phyloP scores from a whole-genome alignment of 2,113 vertebrate species.

The Uria aalge region DNA sequence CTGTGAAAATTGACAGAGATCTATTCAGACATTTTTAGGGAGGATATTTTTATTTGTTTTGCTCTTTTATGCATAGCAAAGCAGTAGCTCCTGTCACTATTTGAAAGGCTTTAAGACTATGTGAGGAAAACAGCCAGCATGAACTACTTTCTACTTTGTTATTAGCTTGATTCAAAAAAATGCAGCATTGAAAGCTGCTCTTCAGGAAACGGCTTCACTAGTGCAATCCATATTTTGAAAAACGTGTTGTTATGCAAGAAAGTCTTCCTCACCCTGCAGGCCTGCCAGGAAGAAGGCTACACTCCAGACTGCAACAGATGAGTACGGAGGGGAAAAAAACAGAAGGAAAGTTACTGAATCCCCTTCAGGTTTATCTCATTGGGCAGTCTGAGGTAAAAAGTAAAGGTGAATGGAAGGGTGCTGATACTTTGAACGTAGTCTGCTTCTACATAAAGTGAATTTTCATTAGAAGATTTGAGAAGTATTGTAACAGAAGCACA shows the following conservation, averaged over 20 bases:
- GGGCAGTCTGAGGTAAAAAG: not conserved
- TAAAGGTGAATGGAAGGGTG: not conserved
- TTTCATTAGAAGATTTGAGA: not conserved
- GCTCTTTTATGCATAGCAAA: slow-evolving; percentile 9
- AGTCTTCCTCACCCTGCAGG: not conserved
- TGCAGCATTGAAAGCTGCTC: not conserved
- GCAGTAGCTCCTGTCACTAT: slow-evolving; percentile 8
- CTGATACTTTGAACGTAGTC: not conserved
- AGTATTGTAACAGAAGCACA: not conserved
- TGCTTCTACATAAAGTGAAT: not conserved
- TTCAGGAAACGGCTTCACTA: not conserved
- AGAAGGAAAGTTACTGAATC: not conserved
- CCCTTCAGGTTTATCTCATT: not conserved
- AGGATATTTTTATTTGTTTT: slow-evolving; percentile 35
- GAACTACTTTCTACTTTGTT: slow-evolving; percentile 34
- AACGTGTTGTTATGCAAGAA: slow-evolving; percentile 9
- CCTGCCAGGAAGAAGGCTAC: not conserved
- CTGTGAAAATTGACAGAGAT: not conserved
- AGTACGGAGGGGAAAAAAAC: not conserved
- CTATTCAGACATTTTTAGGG: not conserved
- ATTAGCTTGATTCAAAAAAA: not conserved
- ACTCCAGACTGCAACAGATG: not conserved
- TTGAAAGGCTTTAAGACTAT: slow-evolving; percentile 36
- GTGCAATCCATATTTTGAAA: slow-evolving; percentile 15
- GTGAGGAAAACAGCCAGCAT: not conserved